A percentile compares a stretch with the other conserved stretches of the same genome.
Evolutionary conservation across 2,113 vertebrate genomes (phyloP).

Genomic region (Oncorhynchus tshawytscha): DNA sequence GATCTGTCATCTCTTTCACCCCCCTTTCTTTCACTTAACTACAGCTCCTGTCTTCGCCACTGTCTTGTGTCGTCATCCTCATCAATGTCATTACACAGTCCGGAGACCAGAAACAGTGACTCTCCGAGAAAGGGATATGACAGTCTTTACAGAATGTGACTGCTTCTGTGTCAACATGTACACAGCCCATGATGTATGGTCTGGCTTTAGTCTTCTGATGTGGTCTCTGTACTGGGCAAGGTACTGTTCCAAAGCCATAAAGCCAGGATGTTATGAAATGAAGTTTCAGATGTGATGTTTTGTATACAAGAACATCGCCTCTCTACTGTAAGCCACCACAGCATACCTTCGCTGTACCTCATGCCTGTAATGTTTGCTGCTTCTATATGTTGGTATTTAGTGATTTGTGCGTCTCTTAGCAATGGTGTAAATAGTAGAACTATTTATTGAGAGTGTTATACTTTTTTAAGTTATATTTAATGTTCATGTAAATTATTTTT

Average conservation of each 20-base stretch:
- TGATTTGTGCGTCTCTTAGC: conserved; percentile 92
- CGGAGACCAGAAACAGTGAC: conserved; percentile 28
- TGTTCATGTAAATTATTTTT: conserved; percentile 99
- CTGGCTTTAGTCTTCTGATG: conserved; percentile 78
- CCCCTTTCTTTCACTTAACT: conserved; percentile 4
- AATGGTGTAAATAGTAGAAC: conserved; percentile 99
- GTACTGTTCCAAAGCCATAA: conserved; percentile 80
- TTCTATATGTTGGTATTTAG: conserved; percentile 86
- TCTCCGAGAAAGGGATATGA: conserved; percentile 15
- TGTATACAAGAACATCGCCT: conserved; percentile 80
- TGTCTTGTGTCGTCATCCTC: conserved; percentile 4
- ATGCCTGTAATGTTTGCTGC: conserved; percentile 97
- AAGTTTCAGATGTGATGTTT: conserved; percentile 79
- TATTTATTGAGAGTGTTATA: conserved; percentile 99
- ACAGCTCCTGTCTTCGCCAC: conserved; percentile 21
- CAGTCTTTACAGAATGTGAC: conserved; percentile 66
- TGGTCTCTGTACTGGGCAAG: conserved; percentile 74
- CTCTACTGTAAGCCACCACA: conserved; percentile 88
- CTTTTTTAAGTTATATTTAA: conserved; percentile 99
- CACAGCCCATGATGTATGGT: conserved; percentile 52
- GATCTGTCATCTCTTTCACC: conserved; percentile 15
- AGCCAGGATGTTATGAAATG: conserved; percentile 70
- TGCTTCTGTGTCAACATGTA: conserved; percentile 66
- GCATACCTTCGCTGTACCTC: conserved; percentile 93
- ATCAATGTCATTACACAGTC: conserved; percentile 17